Evolutionary conservation across 2,797 vertebrate species (phyloP).

Genomic region (Rhabdophis nuchalis): DNA sequence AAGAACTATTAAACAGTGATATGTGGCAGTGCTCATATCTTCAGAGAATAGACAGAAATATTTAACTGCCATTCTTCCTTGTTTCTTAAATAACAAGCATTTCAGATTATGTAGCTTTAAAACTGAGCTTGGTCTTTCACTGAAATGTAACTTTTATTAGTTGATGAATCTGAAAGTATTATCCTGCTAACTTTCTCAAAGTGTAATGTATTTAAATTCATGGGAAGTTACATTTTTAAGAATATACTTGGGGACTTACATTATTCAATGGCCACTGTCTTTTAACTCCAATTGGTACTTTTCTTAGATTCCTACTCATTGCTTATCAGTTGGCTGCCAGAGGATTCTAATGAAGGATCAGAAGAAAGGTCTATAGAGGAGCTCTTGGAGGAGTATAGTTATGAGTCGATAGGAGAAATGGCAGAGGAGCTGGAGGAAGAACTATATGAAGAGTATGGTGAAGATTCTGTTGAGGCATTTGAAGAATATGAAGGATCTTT

Average conservation of each 20-base stretch:
- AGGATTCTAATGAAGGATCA: constrained; percentile 55
- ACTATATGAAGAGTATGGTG: constrained; percentile 22
- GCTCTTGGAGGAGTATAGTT: constrained; percentile 41
- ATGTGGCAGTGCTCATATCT: not conserved
- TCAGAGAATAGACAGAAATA: not conserved
- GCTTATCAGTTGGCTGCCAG: constrained; percentile 33
- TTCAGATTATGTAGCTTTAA: not conserved
- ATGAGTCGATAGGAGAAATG: constrained; percentile 31
- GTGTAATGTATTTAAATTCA: not conserved
- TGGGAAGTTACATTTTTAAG: not conserved
- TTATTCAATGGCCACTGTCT: not conserved
- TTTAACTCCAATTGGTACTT: not conserved
- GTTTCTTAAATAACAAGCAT: not conserved
- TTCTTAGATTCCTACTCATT: constrained; percentile 40
- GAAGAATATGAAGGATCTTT: constrained; percentile 35
- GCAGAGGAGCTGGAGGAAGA: constrained; percentile 52
- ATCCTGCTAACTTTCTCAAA: not conserved
- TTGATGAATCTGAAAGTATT: not conserved
- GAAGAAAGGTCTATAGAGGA: constrained; percentile 40
- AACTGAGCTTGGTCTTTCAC: not conserved
- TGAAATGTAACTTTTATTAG: not conserved
- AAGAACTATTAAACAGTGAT: not conserved
- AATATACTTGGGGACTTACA: not conserved
- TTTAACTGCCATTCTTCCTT: not conserved
- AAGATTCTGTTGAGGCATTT: constrained; percentile 19